Evolutionary conservation across 1,140 invertebrate genomes (phyloP).

Genomic region (Leucophenga varia): DNA sequence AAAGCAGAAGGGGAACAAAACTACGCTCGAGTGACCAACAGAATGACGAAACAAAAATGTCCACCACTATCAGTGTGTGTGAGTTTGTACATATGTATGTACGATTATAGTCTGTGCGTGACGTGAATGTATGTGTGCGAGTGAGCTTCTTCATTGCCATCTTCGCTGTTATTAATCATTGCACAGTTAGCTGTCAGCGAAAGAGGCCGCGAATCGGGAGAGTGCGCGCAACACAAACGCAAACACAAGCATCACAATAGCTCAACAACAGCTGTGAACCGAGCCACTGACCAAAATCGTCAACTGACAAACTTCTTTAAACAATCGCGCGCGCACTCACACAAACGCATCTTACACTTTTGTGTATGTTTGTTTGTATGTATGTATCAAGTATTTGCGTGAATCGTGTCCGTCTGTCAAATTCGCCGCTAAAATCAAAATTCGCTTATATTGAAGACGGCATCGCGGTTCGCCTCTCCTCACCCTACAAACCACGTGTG

Average conservation of each 20-base stretch:
- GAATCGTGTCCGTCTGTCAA: slow-evolving; percentile 24
- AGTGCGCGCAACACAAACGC: slow-evolving; percentile 17
- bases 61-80: too few relatives aligned
- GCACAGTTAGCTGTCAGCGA: slow-evolving; percentile 52
- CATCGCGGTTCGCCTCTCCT: too few relatives aligned
- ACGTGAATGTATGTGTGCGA: slow-evolving; percentile 3
- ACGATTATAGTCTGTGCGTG: background rate
- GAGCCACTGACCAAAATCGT: slow-evolving; percentile 40
- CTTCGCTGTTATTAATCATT: slow-evolving; percentile 56
- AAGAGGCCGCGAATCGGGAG: slow-evolving; percentile 45
- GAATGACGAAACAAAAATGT: too few relatives aligned
- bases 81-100: slow-evolving; percentile 6
- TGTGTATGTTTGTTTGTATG: too few relatives aligned
- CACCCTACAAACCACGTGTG: too few relatives aligned
- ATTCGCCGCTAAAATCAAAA: slow-evolving; percentile 55
- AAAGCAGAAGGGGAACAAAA: too few relatives aligned
- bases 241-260: slow-evolving; percentile 25
- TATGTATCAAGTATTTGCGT: slow-evolving; percentile 34
- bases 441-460: slow-evolving; percentile 51
- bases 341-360: slow-evolving; percentile 14
- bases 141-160: slow-evolving; percentile 37
- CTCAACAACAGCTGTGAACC: slow-evolving; percentile 28
- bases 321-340: slow-evolving; percentile 21
- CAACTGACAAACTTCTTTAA: slow-evolving; percentile 28
- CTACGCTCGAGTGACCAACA: too few relatives aligned